Conservation (phyloP, 2,888 invertebrate species). For the Epinotia brunnichana region DNA sequence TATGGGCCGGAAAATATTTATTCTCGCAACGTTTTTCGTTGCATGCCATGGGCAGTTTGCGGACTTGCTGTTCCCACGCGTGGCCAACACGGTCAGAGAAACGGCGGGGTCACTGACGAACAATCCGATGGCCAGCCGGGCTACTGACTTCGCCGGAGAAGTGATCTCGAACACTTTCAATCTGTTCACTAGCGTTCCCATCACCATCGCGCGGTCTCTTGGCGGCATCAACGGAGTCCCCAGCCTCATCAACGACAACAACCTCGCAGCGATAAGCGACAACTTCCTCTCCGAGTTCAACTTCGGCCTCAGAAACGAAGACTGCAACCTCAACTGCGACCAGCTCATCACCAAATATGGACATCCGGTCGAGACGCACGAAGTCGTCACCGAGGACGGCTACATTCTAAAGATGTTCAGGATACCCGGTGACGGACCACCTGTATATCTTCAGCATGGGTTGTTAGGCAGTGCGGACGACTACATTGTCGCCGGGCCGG, state of each 20-base stretch:
- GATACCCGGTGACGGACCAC: conserved; percentile 62
- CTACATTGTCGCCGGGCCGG: conserved; percentile 63
- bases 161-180: conserved; percentile 50
- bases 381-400: conserved; percentile 63
- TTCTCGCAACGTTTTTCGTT: conserved; percentile 9
- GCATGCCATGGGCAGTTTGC: conserved; percentile 50
- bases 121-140: conserved; percentile 49
- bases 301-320: conserved; percentile 58
- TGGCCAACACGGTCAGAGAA: conserved; percentile 46
- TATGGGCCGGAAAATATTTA: conserved; percentile 28
- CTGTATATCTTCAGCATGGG: conserved; percentile 71
- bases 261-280: conserved; percentile 52
- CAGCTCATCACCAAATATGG: conserved; percentile 63
- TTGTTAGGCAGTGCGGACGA: conserved; percentile 68
- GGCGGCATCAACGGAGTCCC: conserved; percentile 50
- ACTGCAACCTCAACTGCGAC: conserved; percentile 55
- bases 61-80: conserved; percentile 48
- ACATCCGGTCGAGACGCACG: conserved; percentile 58
- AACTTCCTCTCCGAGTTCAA: conserved; percentile 53
- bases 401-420: conserved; percentile 62
- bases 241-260: conserved; percentile 50
- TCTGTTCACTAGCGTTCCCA: conserved; percentile 50
- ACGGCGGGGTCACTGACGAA: conserved; percentile 47
- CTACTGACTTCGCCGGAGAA: conserved; percentile 50
- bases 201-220: conserved; percentile 51